These are phyloP conservation scores for Anarsia innoxiella DNA, from an alignment of 2,888 invertebrate species.

Conservation along the genomic window DNA sequence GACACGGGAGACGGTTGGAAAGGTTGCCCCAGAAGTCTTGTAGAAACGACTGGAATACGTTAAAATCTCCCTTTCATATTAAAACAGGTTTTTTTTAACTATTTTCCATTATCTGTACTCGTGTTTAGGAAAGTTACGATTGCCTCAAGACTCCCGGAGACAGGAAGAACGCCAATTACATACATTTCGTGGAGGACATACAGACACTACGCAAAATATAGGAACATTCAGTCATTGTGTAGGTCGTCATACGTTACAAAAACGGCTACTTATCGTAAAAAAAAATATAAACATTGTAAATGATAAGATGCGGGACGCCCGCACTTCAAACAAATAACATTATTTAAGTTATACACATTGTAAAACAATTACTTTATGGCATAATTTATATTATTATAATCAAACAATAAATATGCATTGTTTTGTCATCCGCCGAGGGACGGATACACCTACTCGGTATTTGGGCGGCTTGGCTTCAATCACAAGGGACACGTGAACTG, in stretches of 20 bases:
- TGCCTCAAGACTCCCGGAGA: too few relatives aligned
- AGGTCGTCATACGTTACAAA: slow-evolving; percentile 40
- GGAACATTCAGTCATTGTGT: slow-evolving; percentile 52
- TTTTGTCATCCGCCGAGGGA: slow-evolving; percentile 28
- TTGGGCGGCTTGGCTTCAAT: too few relatives aligned
- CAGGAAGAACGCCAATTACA: slow-evolving; percentile 1
- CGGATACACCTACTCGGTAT: too few relatives aligned
- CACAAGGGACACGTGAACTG: too few relatives aligned
- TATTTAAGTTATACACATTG: slow-evolving; percentile 51
- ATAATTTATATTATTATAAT: slow-evolving; percentile 51
- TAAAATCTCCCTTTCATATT: too few relatives aligned
- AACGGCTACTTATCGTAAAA: slow-evolving; percentile 43
- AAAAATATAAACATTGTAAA: slow-evolving; percentile 38
- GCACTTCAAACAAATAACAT: slow-evolving; percentile 42
- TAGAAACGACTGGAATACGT: too few relatives aligned
- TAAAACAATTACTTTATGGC: slow-evolving; percentile 61
- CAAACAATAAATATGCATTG: slow-evolving; percentile 59
- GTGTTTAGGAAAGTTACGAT: neutral
- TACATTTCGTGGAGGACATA: slow-evolving; percentile 33
- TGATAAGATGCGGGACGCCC: slow-evolving; percentile 25
- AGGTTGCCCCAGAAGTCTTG: too few relatives aligned
- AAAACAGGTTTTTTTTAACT: too few relatives aligned
- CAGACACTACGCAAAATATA: slow-evolving; percentile 36
- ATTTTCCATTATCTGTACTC: neutral
- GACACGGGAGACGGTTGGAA: neutral